phyloP scores from a whole-genome alignment of 2,113 vertebrate species.

The Macquaria ambigua region DNA sequence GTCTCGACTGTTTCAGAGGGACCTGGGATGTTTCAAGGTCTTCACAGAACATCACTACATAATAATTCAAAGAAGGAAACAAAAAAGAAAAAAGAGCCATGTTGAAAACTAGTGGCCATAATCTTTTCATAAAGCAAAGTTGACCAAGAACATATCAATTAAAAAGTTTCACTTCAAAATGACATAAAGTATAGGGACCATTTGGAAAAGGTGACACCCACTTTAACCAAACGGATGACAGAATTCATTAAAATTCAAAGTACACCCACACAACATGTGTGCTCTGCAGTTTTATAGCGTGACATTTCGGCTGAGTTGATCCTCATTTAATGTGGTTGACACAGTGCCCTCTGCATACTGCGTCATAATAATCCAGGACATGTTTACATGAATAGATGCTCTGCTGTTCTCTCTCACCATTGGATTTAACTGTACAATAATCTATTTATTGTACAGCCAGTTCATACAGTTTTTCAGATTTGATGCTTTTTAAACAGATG shows the following conservation, averaged over 20 bases:
- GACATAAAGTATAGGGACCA: neutral
- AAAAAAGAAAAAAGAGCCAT: neutral
- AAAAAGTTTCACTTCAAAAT: conserved; percentile 13
- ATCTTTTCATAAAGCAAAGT: neutral
- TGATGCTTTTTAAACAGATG: neutral
- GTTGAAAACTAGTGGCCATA: neutral
- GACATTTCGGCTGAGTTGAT: conserved; percentile 45
- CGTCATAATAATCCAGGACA: conserved; percentile 20
- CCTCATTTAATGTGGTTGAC: conserved; percentile 37
- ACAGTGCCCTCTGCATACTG: neutral
- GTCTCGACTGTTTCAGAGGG: neutral
- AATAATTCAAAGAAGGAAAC: neutral
- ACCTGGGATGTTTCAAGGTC: neutral
- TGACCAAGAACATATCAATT: neutral
- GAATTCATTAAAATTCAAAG: conserved; percentile 50
- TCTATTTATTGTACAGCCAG: neutral
- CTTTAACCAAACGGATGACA: conserved; percentile 35
- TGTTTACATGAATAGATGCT: conserved; percentile 18
- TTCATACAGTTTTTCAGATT: neutral
- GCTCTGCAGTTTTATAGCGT: conserved; percentile 29
- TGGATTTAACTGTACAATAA: neutral
- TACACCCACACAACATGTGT: conserved; percentile 42
- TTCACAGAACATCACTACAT: neutral
- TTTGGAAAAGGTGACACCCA: conserved; percentile 35
- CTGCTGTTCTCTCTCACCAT: neutral